These are phyloP conservation scores for Pipra filicauda DNA, from an alignment of 2,113 vertebrate species.

Conservation along the genomic window DNA sequence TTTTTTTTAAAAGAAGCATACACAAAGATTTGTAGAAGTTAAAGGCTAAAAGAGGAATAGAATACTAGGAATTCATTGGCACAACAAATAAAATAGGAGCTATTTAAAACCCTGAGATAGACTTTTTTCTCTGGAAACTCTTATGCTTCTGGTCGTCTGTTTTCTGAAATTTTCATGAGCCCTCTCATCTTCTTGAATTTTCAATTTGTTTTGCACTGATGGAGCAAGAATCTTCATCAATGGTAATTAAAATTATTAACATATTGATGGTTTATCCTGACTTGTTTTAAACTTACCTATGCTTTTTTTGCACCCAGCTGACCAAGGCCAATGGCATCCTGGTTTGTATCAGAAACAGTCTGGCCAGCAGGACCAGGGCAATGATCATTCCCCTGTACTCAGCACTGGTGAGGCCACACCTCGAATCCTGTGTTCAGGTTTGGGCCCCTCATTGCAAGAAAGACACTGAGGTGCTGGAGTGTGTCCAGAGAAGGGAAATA, in stretches of 20 bases:
- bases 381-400: neutral
- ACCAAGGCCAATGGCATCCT: neutral
- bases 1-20: neutral
- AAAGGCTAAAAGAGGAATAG: neutral
- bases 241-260: neutral
- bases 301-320: neutral
- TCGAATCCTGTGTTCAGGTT: neutral
- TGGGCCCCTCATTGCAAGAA: neutral
- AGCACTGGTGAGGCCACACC: accelerated
- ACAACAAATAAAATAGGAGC: neutral
- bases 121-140: neutral
- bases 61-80: neutral
- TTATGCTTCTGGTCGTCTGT: neutral
- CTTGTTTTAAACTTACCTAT: neutral
- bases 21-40: neutral
- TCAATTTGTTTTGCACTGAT: neutral
- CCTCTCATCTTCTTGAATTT: neutral
- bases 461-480: neutral
- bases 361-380: neutral
- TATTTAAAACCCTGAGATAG: neutral
- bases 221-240: neutral
- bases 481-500: neutral
- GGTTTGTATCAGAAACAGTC: neutral
- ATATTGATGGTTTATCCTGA: neutral
- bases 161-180: neutral